phyloP scores from a whole-genome alignment of 30 jellyfish, hydroid and myxozoan species.

The Hydractinia symbiolongicarpus region DNA sequence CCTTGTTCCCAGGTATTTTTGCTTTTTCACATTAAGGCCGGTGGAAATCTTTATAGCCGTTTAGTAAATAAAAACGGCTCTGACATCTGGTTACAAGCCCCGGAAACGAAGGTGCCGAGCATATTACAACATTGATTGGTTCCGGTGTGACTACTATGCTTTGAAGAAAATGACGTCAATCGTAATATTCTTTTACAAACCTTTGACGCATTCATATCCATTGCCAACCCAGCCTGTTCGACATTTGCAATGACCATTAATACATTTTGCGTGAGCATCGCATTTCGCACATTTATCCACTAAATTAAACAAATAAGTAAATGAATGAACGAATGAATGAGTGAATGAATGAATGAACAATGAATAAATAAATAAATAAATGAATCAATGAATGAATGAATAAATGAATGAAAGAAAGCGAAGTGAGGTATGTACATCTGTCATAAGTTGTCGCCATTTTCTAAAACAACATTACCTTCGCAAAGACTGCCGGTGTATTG shows the following conservation, averaged over 20 bases:
- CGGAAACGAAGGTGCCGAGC: too few relatives aligned
- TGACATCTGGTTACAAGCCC: too few relatives aligned
- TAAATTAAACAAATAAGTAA: not conserved
- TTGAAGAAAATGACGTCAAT: not conserved
- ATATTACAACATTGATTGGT: not conserved
- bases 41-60: too few relatives aligned
- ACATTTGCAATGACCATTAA: conserved; percentile 96
- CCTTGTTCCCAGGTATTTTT: too few relatives aligned
- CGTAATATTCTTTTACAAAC: conserved; percentile 41
- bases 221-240: conserved; percentile 94
- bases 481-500: conserved; percentile 96
- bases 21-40: too few relatives aligned
- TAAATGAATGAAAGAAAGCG: not conserved
- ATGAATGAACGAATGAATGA: conserved; percentile 2
- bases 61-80: too few relatives aligned
- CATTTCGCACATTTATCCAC: conserved; percentile 72
- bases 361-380: not conserved
- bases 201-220: conserved; percentile 95
- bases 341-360: conserved; percentile 6
- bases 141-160: not conserved
- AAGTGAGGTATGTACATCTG: too few relatives aligned
- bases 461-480: conserved; percentile 61
- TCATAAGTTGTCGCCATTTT: not conserved
- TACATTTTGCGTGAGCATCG: conserved; percentile 98
- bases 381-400: not conserved